Evolutionary conservation across 2,888 invertebrate genomes (phyloP), one percentile per base, ranked within the genome.

Genomic region (Lymantria dispar): DNA sequence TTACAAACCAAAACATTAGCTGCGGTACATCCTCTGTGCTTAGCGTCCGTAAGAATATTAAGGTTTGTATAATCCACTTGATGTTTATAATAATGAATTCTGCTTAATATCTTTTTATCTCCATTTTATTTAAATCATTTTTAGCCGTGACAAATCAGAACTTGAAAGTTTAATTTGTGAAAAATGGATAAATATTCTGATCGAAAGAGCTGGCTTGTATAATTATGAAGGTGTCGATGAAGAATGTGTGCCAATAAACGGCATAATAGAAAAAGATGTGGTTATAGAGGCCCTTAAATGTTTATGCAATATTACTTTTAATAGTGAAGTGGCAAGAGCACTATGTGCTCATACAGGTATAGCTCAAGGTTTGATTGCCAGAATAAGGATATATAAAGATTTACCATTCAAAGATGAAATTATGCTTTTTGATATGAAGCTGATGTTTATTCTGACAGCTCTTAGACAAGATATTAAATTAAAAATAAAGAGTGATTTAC

Each of bases 391-490:
- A 9, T 95, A 95, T 72, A 93, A 91, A 73, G 94, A 95, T 58
- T 92, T 93, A 52, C 90, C 92, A 36, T 88, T 94, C 48, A 93
- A 94, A 37, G 92, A 94, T 73, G 94, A 95, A 50, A 92, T 98
- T 13, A 96, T 96, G 92, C 93, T 95, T 63, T 98, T 95, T 87
- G 97, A 98, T 74, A 95, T 97, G 93, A 95, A 97, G 81, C 90
- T 98, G 49, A 82, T 98, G 48, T 98, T 98, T 83, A 92, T 99
- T 47, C 91, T 98, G 48, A 98, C 98, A 15, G 98, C 98, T 3
- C 81, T 98, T 39, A 95, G 95, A 78, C 91, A 93, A 44, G 93
- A 95, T 47, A 93, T 95, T 29, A 93, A 95, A 61, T 80, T 85
- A 13, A 93, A 93, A 70, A 92, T 96, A 0, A 94, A 93, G 61